Percentiles rank a stretch among this genome's conserved stretches.
Conservation (phyloP, 35 echinoderm and acorn worm species). For the Lytechinus pictus region DNA sequence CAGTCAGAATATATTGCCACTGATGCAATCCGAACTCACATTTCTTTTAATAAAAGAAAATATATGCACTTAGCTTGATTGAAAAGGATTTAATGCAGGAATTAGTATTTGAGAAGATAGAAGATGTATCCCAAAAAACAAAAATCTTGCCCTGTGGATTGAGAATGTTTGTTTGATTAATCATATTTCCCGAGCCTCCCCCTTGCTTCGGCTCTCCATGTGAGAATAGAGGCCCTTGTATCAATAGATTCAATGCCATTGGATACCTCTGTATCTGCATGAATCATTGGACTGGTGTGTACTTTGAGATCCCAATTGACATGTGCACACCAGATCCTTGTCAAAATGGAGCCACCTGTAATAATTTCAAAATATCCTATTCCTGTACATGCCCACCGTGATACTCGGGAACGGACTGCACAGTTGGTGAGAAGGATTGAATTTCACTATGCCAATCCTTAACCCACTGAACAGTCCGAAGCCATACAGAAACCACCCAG, state of each 20-base stretch:
- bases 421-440: constrained; percentile 31
- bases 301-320: constrained; percentile 48
- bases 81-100: too few species aligned
- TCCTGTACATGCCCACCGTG: constrained; percentile 60
- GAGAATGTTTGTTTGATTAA: not conserved
- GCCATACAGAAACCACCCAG: too few species aligned
- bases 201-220: constrained; percentile 60
- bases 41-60: too few species aligned
- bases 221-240: constrained; percentile 15
- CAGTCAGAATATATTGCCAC: too few species aligned
- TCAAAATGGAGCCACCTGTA: constrained; percentile 73
- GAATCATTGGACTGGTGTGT: constrained; percentile 43
- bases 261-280: constrained; percentile 32
- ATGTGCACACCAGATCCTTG: constrained; percentile 50
- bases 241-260: not conserved
- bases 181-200: not conserved
- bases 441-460: too few species aligned
- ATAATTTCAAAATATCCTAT: constrained; percentile 74
- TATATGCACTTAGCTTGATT: too few species aligned
- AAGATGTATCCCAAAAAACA: too few species aligned
- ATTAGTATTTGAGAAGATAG: too few species aligned
- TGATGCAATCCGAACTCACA: too few species aligned
- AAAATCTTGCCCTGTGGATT: not conserved
- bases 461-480: too few species aligned
- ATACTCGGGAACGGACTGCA: constrained; percentile 60